Conservation (phyloP, 2,797 vertebrate genomes). For the Sebastes melanostomus region DNA sequence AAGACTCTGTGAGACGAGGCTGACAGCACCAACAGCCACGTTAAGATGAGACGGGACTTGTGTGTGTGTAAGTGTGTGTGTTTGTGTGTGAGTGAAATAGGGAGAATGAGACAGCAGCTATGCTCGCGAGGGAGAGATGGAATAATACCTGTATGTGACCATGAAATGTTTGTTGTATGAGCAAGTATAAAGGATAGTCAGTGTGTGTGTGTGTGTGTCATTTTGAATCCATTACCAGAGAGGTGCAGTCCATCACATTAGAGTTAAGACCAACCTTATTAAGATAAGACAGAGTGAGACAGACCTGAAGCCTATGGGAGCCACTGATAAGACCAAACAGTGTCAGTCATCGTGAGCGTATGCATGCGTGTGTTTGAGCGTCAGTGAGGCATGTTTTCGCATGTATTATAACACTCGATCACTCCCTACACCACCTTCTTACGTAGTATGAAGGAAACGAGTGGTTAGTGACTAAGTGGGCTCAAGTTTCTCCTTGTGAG, state of each 20-base stretch:
- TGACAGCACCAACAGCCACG: slow-evolving; percentile 22
- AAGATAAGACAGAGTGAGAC: slow-evolving; percentile 68
- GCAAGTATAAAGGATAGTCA: not conserved
- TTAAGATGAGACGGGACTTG: not conserved
- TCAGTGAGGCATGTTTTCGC: not conserved
- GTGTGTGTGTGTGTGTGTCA: not conserved
- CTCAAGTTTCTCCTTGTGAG: not conserved
- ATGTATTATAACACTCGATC: not conserved
- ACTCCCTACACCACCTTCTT: not conserved
- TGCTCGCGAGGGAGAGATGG: not conserved
- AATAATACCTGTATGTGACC: not conserved
- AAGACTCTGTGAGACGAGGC: slow-evolving; percentile 22
- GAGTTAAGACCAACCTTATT: slow-evolving; percentile 67
- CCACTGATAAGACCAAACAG: slow-evolving; percentile 38
- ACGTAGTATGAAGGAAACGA: not conserved
- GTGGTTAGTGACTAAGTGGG: slow-evolving; percentile 13
- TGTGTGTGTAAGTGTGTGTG: not conserved
- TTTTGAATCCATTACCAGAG: slow-evolving; percentile 46
- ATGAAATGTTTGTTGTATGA: not conserved
- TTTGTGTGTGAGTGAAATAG: not conserved
- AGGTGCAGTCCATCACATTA: slow-evolving; percentile 57
- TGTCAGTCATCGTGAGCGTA: slow-evolving; percentile 27
- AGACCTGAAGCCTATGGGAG: slow-evolving; percentile 37
- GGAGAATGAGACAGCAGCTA: not conserved
- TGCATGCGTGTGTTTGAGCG: not conserved